Evolutionary conservation across 2,888 invertebrate species (phyloP).

Genomic region (Ichneumon xanthorius): DNA sequence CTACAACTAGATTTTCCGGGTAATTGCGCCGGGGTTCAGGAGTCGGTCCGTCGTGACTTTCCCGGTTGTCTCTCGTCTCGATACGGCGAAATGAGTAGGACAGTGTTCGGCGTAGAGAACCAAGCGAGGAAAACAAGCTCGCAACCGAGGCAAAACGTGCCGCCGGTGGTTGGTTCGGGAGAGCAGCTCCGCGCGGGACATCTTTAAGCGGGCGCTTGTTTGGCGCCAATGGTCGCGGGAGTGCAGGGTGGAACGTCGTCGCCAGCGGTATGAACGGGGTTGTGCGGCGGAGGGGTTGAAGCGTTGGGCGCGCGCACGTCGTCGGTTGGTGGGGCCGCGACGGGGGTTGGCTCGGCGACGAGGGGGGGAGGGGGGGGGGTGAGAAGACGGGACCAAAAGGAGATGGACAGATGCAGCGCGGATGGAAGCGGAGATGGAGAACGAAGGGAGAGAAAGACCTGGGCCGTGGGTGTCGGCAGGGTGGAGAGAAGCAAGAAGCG

Average conservation of each 20-base stretch:
- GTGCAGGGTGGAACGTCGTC: constrained; percentile 37
- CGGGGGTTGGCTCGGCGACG: constrained; percentile 30
- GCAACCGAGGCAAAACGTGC: constrained; percentile 65
- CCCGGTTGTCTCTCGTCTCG: neutral
- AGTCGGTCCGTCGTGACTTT: neutral
- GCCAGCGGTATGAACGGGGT: constrained; percentile 77
- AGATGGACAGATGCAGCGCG: neutral
- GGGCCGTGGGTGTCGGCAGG: constrained; percentile 35
- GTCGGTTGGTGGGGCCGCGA: constrained; percentile 62
- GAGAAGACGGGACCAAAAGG: constrained; percentile 62
- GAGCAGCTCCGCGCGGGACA: constrained; percentile 25
- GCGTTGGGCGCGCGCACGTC: constrained; percentile 81
- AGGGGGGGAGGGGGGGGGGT: constrained; percentile 46
- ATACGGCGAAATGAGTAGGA: neutral
- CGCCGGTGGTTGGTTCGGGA: constrained; percentile 15
- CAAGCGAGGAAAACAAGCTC: constrained; percentile 36
- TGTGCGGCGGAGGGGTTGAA: constrained; percentile 73
- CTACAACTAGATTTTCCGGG: constrained; percentile 37
- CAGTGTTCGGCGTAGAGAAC: neutral
- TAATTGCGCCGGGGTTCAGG: constrained; percentile 32
- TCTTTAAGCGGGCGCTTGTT: constrained; percentile 75
- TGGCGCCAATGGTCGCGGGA: constrained; percentile 76
- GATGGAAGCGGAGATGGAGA: constrained; percentile 26
- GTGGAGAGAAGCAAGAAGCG: constrained; percentile 22
- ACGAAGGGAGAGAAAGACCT: constrained; percentile 41